Evolutionary conservation across 2,113 vertebrate species (phyloP).

Genomic region (Myotis brandtii): DNA sequence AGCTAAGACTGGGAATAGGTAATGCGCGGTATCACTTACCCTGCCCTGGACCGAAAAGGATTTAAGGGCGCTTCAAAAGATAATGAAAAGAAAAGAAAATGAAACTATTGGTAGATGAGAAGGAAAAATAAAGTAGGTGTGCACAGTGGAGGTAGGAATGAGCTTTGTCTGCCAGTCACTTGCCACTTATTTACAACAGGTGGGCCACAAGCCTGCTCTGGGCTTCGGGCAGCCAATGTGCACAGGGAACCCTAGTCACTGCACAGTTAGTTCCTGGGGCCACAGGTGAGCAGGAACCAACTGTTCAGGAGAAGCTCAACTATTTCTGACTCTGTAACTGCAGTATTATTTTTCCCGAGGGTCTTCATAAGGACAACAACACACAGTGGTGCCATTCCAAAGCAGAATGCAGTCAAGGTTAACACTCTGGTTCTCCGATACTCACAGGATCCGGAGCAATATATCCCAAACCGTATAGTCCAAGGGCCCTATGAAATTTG

Average conservation of each 20-base stretch:
- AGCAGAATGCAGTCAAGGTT: neutral
- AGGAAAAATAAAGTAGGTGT: neutral
- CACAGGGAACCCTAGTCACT: neutral
- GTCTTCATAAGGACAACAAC: neutral
- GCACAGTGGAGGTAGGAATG: neutral
- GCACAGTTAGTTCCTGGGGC: neutral
- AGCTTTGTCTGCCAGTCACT: neutral
- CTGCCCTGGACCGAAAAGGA: neutral
- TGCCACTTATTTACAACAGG: neutral
- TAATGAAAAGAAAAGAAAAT: neutral
- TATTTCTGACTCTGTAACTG: neutral
- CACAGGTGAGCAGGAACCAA: neutral
- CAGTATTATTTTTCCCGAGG: neutral
- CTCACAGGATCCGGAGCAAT: neutral
- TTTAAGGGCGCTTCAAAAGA: neutral
- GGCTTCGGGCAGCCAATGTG: neutral
- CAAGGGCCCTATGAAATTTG: neutral
- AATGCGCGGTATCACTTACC: neutral
- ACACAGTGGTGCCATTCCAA: neutral
- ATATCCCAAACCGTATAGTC: neutral
- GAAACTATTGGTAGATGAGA: neutral
- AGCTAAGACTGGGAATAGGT: neutral
- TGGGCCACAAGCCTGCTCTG: neutral
- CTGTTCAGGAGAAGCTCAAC: neutral
- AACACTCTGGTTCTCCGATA: neutral